Base-by-base conservation (phyloP, 2,113 vertebrate genomes). In the Heptranchias perlo region DNA sequence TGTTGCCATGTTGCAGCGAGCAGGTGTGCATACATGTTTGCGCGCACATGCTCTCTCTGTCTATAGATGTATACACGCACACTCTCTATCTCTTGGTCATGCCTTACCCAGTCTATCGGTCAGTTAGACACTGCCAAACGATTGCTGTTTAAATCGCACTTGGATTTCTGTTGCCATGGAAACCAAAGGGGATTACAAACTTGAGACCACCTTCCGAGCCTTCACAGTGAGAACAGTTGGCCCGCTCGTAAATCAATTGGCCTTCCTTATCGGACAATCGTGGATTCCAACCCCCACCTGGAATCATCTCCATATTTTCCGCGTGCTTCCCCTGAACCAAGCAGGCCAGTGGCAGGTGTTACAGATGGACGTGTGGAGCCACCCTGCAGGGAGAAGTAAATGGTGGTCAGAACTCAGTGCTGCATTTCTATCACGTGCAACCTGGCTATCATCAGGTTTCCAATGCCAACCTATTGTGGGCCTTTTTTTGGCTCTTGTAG, bases 51-150 rank as follows among this genome's bases (percentile, higher is more conserved):
- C 87, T 44, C n/a, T 39, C 62, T 64, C 62, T 39, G 5, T 39
- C 76, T 87, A 25, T 35, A 91, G 87, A 61, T 61, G 87, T 58
- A 58, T 58, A 92, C 54, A 92, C 52, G 16, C 39, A 65, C 93
- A 67, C 93, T 28, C 93, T 67, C 87, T 67, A 47, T 94, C 44
- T 94, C 97, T 97, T 97, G 97, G 96, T 96, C 96, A 97, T 96
- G 47, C 97, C 96, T 49, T 96, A 96, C 94, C 96, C 96, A 96
- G 28, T 96, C 16, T 31, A 96, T 96, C 96, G 96, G 96, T 97
- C 97, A 73, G 96, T 97, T 97, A 97, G 97, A 98, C 97, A 97
- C 97, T 97, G 97, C 98, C 97, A 98, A 97, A 97, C 96, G 96
- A 96, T 96, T 96, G 96, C 97, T 96, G 96, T 96, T 96, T 97